These are phyloP conservation scores for Machimus atricapillus DNA, from an alignment of 2,888 invertebrate genomes.

Conservation along the genomic window DNA sequence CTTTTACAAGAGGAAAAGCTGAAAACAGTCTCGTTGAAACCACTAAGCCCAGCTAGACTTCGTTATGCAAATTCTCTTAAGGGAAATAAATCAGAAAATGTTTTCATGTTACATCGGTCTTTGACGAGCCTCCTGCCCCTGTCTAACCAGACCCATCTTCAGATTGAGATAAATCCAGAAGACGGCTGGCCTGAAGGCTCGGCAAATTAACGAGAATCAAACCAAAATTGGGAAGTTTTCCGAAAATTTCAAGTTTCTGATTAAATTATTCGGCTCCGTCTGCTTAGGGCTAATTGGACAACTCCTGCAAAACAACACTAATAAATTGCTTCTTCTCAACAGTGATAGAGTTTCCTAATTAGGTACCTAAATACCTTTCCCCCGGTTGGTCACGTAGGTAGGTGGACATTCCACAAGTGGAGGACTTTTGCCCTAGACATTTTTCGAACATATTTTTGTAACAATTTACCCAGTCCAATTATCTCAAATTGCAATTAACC, in stretches of 20 bases:
- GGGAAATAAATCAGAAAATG: neutral
- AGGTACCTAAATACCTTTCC: too few species aligned
- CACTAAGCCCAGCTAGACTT: neutral
- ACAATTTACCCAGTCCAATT: neutral
- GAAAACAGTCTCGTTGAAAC: neutral
- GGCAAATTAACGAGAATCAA: neutral
- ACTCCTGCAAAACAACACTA: neutral
- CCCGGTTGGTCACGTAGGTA: neutral
- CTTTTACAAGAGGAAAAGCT: neutral
- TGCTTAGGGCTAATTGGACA: neutral
- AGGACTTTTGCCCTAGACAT: neutral
- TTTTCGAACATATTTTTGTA: neutral
- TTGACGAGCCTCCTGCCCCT: neutral
- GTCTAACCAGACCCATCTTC: neutral
- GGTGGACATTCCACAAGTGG: neutral
- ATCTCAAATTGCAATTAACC: neutral
- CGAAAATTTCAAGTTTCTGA: neutral
- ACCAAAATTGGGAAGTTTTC: neutral
- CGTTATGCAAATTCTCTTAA: neutral
- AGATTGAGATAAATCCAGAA: neutral
- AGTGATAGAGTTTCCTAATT: neutral
- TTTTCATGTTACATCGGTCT: neutral
- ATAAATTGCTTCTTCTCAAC: neutral
- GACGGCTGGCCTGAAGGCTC: neutral
- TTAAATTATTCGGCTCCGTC: neutral